Evolutionary conservation across 2,888 invertebrate species (phyloP).

Genomic region (Coelinius sp.): DNA sequence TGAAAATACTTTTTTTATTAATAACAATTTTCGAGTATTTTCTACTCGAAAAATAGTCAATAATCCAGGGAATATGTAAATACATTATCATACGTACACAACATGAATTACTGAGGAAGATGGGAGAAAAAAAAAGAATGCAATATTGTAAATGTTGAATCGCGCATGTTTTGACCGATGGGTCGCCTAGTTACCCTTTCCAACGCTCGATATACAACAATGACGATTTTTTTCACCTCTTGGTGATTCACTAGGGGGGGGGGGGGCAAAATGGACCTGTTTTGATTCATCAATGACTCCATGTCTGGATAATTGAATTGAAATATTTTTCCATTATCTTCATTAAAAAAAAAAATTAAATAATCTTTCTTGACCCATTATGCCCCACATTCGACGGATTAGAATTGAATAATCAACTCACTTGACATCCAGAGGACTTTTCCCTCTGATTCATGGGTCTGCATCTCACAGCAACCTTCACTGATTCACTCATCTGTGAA

Average conservation of each 20-base stretch:
- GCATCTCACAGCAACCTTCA: conserved; percentile 88
- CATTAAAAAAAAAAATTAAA: not conserved
- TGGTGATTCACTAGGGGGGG: not conserved
- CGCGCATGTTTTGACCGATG: conserved; percentile 53
- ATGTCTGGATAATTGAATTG: too few relatives aligned
- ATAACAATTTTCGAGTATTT: too few relatives aligned
- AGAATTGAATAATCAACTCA: conserved; percentile 47
- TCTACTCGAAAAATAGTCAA: too few relatives aligned
- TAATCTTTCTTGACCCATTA: not conserved
- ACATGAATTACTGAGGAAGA: too few relatives aligned
- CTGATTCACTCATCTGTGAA: conserved; percentile 75
- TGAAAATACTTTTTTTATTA: too few relatives aligned
- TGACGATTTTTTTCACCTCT: conserved; percentile 48
- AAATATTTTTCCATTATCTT: too few relatives aligned
- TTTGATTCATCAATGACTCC: too few relatives aligned
- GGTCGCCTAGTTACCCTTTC: conserved; percentile 58
- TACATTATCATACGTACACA: too few relatives aligned
- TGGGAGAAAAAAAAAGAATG: conserved; percentile 8
- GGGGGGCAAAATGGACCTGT: not conserved
- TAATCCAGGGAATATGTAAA: too few relatives aligned
- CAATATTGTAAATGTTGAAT: not conserved
- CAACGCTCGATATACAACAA: conserved; percentile 56
- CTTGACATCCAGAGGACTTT: conserved; percentile 65
- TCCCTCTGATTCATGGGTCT: conserved; percentile 89
- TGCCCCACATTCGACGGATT: not conserved